Evolutionary conservation across 2,888 invertebrate species (phyloP), one percentile per base, ranked within the genome.

Genomic region (Cephus nigrinus): DNA sequence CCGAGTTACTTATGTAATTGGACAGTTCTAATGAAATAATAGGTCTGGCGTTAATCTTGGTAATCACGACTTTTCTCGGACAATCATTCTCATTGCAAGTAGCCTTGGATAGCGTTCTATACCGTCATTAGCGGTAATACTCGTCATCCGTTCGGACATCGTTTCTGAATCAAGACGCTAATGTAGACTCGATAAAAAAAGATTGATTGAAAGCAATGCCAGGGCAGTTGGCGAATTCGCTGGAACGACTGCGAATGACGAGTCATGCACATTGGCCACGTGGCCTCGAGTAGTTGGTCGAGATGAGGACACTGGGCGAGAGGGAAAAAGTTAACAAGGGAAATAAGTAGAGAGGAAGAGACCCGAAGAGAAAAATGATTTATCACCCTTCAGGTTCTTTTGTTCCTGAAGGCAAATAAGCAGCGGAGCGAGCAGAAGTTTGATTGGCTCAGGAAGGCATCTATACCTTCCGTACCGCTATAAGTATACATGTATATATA

Each of bases 21-120:
- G 72, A 78, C 68, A 78, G 75, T 74, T 78, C 78, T 78, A 78
- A 78, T 78, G 75, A 75, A 78, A 75, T 75, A 78, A 75, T 73
- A 73, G 71, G 32, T 23, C 71, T 55, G 2, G 9, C 55, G 55
- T 23, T 55, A 55, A 55, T 55, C 55, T 23, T 55, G 55, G 55
- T 55, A 55, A 55, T 55, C 55, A 55, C 55, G 55, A 55, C 55
- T 55, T 55, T 55, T 55, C 69, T 30, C n/a, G 36, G 31, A 31
- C 36, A 31, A 15, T 55, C 55, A 55, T 55, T 55, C 55, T 55
- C 55, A 55, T 55, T 23, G 55, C 3, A 30, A 69, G 30, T 30
- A 75, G 34, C 69, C 71, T 75, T 69, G 35, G 34, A 69, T 36
- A 55, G 30, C 15, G 5, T 40, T 23, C 23, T 23, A 23, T 55